Conservation (phyloP, 2,797 vertebrate genomes). For the Malacoraja senta region DNA sequence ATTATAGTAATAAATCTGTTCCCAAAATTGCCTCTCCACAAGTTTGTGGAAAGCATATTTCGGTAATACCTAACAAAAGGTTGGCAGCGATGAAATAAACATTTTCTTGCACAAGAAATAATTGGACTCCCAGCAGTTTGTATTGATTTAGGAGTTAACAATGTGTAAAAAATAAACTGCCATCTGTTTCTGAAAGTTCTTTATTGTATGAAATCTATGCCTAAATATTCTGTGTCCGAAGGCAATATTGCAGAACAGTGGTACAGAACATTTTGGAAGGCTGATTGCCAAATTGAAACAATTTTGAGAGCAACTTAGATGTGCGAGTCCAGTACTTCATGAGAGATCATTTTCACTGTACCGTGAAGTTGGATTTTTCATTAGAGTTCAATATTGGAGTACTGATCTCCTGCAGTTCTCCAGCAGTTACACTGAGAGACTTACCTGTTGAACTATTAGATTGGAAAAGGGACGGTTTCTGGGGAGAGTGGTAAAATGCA, state of each 20-base stretch:
- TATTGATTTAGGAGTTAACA: background rate
- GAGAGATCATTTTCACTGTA: no score
- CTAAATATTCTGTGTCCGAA: background rate
- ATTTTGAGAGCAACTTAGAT: no score
- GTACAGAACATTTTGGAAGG: no score
- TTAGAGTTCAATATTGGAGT: no score
- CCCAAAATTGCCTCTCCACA: background rate
- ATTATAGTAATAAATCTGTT: background rate
- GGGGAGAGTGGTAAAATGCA: no score
- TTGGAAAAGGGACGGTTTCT: no score
- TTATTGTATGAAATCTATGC: background rate
- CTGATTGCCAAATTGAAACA: no score
- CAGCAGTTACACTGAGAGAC: no score
- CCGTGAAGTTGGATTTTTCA: no score
- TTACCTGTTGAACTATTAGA: no score
- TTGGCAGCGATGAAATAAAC: background rate
- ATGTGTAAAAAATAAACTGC: background rate
- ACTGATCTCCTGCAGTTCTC: no score
- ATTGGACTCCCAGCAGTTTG: background rate
- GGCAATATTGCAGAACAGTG: background rate
- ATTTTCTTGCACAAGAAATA: background rate
- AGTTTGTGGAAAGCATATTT: background rate
- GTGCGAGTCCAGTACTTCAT: no score
- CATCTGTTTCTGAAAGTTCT: background rate
- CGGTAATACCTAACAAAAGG: background rate